Base-by-base conservation (phyloP, 2,888 invertebrate species). In the Laspeyria flexula region DNA sequence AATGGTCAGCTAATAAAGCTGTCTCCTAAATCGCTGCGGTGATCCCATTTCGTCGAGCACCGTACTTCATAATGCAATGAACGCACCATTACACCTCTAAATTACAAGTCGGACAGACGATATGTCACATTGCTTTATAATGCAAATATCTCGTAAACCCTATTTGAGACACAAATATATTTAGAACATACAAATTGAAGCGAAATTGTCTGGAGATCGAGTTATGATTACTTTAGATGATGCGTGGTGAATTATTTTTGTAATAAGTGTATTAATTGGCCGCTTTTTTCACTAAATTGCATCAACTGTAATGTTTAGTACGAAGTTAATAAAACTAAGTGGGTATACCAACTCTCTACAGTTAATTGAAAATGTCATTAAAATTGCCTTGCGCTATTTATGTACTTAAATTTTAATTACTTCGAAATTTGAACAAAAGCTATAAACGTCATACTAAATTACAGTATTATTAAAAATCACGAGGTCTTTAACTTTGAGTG, bases 81-180 rank as follows among this genome's bases (percentile, higher is more conserved):
- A 83, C 84, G 90, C 77, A 64, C 83, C 88, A 90, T 90, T 90
- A 86, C 88, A 78, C 82, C 71, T 77, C 81, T 80, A 85, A 89
- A 88, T 90, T 86, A 88, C 86, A 77, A 80, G 79, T 75, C 76
- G 71, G 78, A 78, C 81, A 69, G 74, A 75, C 79, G 71, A 80
- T 85, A 83, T 81, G 85, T 88, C 86, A 84, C 75, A 70, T 60
- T 71, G 79, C 79, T 87, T 87, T 88, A 87, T 85, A 85, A 82
- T 83, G 78, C 82, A 84, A 85, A 86, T 83, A 85, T 73, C 75
- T 84, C 84, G 80, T 88, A 86, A 90, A 88, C 71, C 76, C 77
- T 55, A 71, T 71, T 71, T 70, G 58, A 72, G 65, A 72, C 50
- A 51, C 42, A 62, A 70, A 72, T 75, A 74, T 74, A 85, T 84